These are phyloP conservation scores for Myotis lucifugus DNA, from an alignment of 2,113 vertebrate species.

Conservation along the genomic window DNA sequence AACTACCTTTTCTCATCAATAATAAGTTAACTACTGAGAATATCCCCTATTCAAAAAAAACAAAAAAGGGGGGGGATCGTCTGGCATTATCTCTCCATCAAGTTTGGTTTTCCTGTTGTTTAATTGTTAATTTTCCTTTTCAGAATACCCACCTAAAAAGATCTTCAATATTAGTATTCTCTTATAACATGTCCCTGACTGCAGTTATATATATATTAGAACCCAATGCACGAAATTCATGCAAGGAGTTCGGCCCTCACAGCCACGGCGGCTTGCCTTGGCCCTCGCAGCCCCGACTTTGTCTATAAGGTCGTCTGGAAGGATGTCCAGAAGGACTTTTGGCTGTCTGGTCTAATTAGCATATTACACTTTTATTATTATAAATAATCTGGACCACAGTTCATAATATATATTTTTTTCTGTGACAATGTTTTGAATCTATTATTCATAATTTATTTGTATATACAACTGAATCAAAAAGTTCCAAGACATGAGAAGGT, in stretches of 20 bases:
- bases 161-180: slow-evolving; percentile 58
- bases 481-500: slow-evolving; percentile 61
- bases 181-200: slow-evolving; percentile 59
- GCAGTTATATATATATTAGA: not conserved
- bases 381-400: slow-evolving; percentile 17
- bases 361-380: too few species aligned
- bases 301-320: too few species aligned
- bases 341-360: too few species aligned
- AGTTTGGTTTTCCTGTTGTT: slow-evolving; percentile 21
- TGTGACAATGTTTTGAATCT: slow-evolving; percentile 66
- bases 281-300: too few species aligned
- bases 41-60: not conserved
- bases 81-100: not conserved
- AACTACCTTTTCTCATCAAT: not conserved
- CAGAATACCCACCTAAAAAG: slow-evolving; percentile 62
- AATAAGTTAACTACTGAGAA: not conserved
- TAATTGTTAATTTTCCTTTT: slow-evolving; percentile 44
- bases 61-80: not conserved
- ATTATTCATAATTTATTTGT: slow-evolving; percentile 69
- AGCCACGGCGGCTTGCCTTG: too few species aligned
- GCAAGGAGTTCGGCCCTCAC: too few species aligned
- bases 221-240: too few species aligned
- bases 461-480: slow-evolving; percentile 61
- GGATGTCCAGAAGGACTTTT: too few species aligned
- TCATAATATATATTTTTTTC: slow-evolving; percentile 70